A percentile compares a stretch with the other conserved stretches of the same genome.
Evolutionary conservation across 2,113 vertebrate species (phyloP).

Genomic region (Phaethornis superciliosus): DNA sequence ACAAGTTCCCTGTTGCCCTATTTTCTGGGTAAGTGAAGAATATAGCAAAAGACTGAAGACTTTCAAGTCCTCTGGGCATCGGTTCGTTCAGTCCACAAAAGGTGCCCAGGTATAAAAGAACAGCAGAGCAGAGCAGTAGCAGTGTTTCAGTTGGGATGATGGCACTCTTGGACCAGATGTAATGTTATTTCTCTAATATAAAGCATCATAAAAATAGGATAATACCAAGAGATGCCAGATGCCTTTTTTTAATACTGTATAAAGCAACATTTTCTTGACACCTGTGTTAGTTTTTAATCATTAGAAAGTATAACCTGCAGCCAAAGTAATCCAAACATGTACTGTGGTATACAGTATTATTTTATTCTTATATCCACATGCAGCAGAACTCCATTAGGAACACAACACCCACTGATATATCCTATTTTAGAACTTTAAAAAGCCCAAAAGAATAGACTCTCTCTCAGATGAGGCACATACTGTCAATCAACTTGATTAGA

Average conservation of each 20-base stretch:
- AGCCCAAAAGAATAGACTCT: background rate
- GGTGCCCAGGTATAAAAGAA: background rate
- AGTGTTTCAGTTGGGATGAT: background rate
- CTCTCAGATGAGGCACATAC: background rate
- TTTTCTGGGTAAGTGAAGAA: background rate
- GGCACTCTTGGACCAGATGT: background rate
- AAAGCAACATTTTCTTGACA: background rate
- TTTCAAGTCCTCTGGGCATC: background rate
- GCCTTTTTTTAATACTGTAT: background rate
- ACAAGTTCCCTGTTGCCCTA: background rate
- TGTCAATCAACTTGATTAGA: constrained; percentile 2
- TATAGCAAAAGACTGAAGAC: background rate
- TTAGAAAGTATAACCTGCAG: background rate
- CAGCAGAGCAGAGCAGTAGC: background rate
- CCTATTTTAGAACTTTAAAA: background rate
- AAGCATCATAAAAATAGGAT: background rate
- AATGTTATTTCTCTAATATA: background rate
- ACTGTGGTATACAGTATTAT: background rate
- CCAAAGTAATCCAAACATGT: background rate
- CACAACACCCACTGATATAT: background rate
- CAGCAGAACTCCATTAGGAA: background rate
- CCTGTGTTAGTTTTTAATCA: background rate
- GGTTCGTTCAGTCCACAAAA: background rate
- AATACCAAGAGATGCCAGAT: background rate
- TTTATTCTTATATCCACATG: background rate